Conservation (phyloP, 1,140 invertebrate genomes). For the Halotydeus destructor region DNA sequence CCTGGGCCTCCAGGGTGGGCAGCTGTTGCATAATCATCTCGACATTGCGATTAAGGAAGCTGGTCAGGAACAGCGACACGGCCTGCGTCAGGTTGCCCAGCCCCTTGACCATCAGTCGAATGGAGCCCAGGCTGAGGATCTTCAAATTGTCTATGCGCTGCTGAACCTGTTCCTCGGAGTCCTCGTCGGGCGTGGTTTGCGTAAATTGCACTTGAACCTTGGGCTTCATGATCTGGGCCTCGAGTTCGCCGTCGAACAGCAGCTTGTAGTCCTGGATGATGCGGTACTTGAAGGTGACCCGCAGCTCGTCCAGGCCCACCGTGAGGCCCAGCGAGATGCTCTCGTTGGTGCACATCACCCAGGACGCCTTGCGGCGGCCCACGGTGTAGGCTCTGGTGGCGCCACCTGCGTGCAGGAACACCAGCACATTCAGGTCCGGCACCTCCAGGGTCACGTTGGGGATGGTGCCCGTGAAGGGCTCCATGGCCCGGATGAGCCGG, state of each 20-base stretch:
- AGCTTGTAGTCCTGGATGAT: slow-evolving; percentile 19
- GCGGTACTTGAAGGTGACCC: slow-evolving; percentile 16
- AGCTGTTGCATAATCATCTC: slow-evolving; percentile 6
- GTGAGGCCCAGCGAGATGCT: slow-evolving; percentile 18
- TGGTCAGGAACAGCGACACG: neutral
- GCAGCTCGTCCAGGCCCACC: slow-evolving; percentile 17
- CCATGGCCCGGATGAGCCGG: slow-evolving; percentile 16
- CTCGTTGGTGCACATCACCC: slow-evolving; percentile 19
- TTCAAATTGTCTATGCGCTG: slow-evolving; percentile 16
- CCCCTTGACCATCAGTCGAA: slow-evolving; percentile 17
- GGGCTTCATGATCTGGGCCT: slow-evolving; percentile 16
- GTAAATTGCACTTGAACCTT: slow-evolving; percentile 18
- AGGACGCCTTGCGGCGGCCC: slow-evolving; percentile 15
- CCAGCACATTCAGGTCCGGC: slow-evolving; percentile 16
- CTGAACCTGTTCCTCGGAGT: slow-evolving; percentile 11
- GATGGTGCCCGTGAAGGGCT: slow-evolving; percentile 13
- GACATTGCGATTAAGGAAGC: slow-evolving; percentile 2
- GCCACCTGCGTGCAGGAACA: slow-evolving; percentile 18
- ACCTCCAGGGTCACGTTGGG: slow-evolving; percentile 19
- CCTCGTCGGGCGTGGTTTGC: slow-evolving; percentile 13
- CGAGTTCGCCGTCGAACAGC: slow-evolving; percentile 20
- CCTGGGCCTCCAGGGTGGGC: slow-evolving; percentile 8
- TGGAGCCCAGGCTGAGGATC: slow-evolving; percentile 18
- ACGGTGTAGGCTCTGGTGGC: slow-evolving; percentile 18
- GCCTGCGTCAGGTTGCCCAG: slow-evolving; percentile 17